Evolutionary conservation across 2,888 invertebrate species (phyloP).

Genomic region (Andrena bicolor): DNA sequence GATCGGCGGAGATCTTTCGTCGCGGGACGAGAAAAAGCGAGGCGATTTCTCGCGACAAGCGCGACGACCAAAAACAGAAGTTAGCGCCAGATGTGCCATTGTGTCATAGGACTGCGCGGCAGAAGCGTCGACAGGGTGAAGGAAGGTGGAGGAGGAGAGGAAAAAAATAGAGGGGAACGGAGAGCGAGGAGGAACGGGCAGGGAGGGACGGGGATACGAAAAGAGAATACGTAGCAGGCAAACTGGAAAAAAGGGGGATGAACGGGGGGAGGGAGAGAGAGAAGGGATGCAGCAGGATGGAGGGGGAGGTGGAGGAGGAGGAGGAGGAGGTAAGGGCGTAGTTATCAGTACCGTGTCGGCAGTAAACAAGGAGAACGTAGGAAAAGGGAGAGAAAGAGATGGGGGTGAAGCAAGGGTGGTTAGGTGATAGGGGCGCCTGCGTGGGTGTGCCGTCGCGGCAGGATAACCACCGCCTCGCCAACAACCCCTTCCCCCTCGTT

Average conservation of each 20-base stretch:
- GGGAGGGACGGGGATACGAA: conserved; percentile 19
- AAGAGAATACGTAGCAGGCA: conserved; percentile 33
- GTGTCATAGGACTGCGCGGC: conserved; percentile 55
- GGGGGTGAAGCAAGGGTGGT: conserved; percentile 16
- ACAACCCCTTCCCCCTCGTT: conserved; percentile 53
- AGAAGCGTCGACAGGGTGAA: conserved; percentile 40
- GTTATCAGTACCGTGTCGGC: conserved; percentile 42
- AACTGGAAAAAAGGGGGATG: neutral
- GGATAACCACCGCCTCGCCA: conserved; percentile 74
- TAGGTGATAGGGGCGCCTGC: conserved; percentile 73
- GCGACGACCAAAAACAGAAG: conserved; percentile 54
- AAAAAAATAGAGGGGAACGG: neutral
- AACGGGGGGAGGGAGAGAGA: neutral
- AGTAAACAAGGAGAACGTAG: conserved; percentile 40
- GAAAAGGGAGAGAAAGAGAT: conserved; percentile 14
- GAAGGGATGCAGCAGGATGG: neutral
- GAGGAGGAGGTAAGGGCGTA: conserved; percentile 36
- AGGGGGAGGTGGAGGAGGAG: conserved; percentile 8
- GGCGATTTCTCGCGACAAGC: conserved; percentile 51
- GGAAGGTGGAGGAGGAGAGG: neutral
- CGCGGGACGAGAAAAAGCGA: conserved; percentile 19
- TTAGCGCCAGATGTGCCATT: conserved; percentile 74
- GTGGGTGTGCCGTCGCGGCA: conserved; percentile 80
- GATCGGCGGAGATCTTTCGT: conserved; percentile 29
- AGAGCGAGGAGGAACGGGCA: conserved; percentile 34